A percentile compares a stretch with the other conserved stretches of the same genome.
Evolutionary conservation across 2,888 invertebrate genomes (phyloP).

Genomic region (Eilema griseolum): DNA sequence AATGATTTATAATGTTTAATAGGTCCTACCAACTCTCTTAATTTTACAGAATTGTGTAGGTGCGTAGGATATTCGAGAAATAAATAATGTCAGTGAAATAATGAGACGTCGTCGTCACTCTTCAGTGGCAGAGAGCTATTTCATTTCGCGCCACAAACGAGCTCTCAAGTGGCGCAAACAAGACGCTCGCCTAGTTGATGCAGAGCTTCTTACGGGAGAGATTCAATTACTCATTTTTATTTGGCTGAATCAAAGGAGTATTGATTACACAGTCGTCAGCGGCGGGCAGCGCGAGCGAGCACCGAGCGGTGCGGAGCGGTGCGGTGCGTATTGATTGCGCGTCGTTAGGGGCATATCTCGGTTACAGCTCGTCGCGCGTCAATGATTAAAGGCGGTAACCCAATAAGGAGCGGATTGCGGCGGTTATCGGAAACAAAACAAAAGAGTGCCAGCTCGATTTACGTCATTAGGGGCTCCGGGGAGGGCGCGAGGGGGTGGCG

Average conservation of each 20-base stretch:
- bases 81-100: slow-evolving; percentile 18
- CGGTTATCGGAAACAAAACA: slow-evolving; percentile 73
- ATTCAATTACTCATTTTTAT: slow-evolving; percentile 73
- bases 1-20: neutral
- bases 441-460: slow-evolving; percentile 78
- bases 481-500: slow-evolving; percentile 29
- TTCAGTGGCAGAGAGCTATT: slow-evolving; percentile 8
- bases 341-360: slow-evolving; percentile 66
- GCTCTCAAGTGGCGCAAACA: slow-evolving; percentile 32
- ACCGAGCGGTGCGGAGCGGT: too few species aligned
- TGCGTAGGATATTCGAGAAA: neutral
- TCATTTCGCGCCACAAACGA: slow-evolving; percentile 27
- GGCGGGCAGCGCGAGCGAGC: slow-evolving; percentile 13
- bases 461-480: slow-evolving; percentile 74
- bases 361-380: slow-evolving; percentile 63
- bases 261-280: slow-evolving; percentile 72
- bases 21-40: too few species aligned
- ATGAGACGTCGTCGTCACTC: slow-evolving; percentile 8
- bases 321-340: slow-evolving; percentile 67
- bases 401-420: slow-evolving; percentile 76
- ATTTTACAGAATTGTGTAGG: too few species aligned
- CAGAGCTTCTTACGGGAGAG: slow-evolving; percentile 49
- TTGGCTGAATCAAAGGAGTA: slow-evolving; percentile 75
- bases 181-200: slow-evolving; percentile 35
- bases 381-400: slow-evolving; percentile 83